Percentiles rank a stretch among this genome's conserved stretches.
phyloP scores from a whole-genome alignment of 1,140 invertebrate species.

The Papilio aristodemus region DNA sequence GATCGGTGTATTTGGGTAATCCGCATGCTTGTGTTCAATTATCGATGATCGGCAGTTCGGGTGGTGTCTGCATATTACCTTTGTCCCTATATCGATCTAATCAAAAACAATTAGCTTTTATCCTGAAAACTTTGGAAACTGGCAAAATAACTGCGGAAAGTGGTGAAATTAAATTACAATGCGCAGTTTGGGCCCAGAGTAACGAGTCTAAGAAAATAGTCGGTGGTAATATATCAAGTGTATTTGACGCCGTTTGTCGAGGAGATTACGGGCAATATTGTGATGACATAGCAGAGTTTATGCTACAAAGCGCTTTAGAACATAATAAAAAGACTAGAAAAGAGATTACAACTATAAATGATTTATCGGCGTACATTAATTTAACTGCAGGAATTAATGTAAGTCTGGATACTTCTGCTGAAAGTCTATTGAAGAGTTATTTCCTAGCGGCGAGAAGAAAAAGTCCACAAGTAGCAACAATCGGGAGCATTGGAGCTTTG shows the following conservation, averaged over 20 bases:
- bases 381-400: constrained; percentile 59
- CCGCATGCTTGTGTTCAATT: constrained; percentile 46
- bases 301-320: constrained; percentile 50
- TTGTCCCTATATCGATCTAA: constrained; percentile 62
- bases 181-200: constrained; percentile 67
- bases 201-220: constrained; percentile 64
- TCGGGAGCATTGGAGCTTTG: constrained; percentile 56
- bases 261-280: constrained; percentile 59
- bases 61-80: constrained; percentile 60
- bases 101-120: constrained; percentile 57
- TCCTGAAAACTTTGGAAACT: constrained; percentile 64
- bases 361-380: constrained; percentile 56
- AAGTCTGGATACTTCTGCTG: constrained; percentile 44
- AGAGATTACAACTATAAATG: constrained; percentile 54
- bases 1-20: constrained; percentile 48
- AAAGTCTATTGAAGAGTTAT: constrained; percentile 59
- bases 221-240: constrained; percentile 58
- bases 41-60: constrained; percentile 52
- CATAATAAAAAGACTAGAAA: constrained; percentile 41
- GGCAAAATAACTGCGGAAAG: constrained; percentile 47
- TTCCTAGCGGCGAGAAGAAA: constrained; percentile 65
- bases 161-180: constrained; percentile 48
- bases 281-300: constrained; percentile 59
- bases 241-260: constrained; percentile 62
- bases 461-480: constrained; percentile 51